A percentile compares a stretch with the other conserved stretches of the same genome.
Evolutionary conservation across 92 coral and sea anemone species (phyloP).

Genomic region (Montipora capitata): DNA sequence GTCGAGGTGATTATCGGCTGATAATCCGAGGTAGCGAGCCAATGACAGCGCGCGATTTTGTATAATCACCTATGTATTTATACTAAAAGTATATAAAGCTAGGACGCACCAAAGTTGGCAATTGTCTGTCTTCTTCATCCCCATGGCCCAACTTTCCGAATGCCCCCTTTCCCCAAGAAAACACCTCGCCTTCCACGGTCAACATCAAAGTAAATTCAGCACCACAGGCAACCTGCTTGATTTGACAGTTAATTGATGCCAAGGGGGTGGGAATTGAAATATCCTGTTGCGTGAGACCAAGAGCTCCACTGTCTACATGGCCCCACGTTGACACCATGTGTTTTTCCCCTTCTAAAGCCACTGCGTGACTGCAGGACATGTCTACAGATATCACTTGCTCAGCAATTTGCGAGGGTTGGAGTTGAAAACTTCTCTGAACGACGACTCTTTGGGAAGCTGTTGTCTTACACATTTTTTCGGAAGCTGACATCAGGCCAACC

Average conservation of each 20-base stretch:
- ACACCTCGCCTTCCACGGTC: conserved; percentile 64
- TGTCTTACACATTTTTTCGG: conserved; percentile 1
- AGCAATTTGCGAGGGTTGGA: conserved; percentile 35
- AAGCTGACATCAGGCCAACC: conserved; percentile 64
- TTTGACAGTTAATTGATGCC: conserved; percentile 33
- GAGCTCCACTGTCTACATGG: conserved; percentile 55
- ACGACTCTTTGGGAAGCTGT: conserved; percentile 4
- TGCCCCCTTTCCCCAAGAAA: conserved; percentile 75
- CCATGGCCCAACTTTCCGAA: conserved; percentile 81
- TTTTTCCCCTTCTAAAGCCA: conserved; percentile 17
- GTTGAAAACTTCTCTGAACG: conserved; percentile 36
- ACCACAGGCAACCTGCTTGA: conserved; percentile 79
- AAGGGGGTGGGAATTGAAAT: conserved; percentile 39
- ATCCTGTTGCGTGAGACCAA: conserved; percentile 58
- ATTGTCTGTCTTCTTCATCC: conserved; percentile 48
- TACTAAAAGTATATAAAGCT: too few relatives aligned
- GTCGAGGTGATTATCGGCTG: too few relatives aligned
- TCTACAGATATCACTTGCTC: conserved; percentile 36
- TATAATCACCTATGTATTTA: too few relatives aligned
- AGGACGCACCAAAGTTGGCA: conserved; percentile 70
- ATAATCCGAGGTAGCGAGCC: too few relatives aligned
- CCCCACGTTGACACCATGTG: conserved; percentile 67
- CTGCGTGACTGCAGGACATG: conserved; percentile 62
- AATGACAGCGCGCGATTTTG: too few relatives aligned
- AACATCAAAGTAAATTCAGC: conserved; percentile 74